These are phyloP conservation scores for Oncorhynchus keta DNA, from an alignment of 2,113 vertebrate genomes.

Conservation along the genomic window DNA sequence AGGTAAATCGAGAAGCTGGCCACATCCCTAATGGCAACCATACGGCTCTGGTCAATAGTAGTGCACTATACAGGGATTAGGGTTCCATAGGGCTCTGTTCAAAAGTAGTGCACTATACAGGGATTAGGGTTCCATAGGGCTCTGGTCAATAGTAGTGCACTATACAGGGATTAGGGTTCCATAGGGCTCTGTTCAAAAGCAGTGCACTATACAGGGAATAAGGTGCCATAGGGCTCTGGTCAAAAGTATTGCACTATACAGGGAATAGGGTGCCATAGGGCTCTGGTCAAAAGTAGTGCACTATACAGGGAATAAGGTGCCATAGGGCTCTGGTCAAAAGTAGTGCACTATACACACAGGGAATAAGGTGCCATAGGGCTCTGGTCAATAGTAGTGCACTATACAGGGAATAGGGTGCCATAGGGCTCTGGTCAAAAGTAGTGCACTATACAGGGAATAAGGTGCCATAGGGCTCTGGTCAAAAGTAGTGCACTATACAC, in stretches of 20 bases:
- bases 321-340: too few relatives aligned
- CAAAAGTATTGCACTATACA: not conserved
- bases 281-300: too few relatives aligned
- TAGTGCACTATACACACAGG: conserved; percentile 1
- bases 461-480: not conserved
- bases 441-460: not conserved
- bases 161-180: not conserved
- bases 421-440: not conserved
- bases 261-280: not conserved
- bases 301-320: not conserved
- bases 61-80: conserved; percentile 1
- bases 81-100: too few relatives aligned
- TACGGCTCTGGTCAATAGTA: not conserved
- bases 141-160: too few relatives aligned
- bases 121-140: too few relatives aligned
- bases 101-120: not conserved
- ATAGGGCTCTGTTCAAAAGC: too few relatives aligned
- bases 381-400: too few relatives aligned
- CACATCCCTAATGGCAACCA: not conserved
- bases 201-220: not conserved
- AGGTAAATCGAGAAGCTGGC: conserved; percentile 43
- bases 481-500: not conserved
- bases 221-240: too few relatives aligned
- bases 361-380: too few relatives aligned
- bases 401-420: not conserved